Base-by-base conservation (phyloP, 2,797 vertebrate species). In the Erethizon dorsatum region DNA sequence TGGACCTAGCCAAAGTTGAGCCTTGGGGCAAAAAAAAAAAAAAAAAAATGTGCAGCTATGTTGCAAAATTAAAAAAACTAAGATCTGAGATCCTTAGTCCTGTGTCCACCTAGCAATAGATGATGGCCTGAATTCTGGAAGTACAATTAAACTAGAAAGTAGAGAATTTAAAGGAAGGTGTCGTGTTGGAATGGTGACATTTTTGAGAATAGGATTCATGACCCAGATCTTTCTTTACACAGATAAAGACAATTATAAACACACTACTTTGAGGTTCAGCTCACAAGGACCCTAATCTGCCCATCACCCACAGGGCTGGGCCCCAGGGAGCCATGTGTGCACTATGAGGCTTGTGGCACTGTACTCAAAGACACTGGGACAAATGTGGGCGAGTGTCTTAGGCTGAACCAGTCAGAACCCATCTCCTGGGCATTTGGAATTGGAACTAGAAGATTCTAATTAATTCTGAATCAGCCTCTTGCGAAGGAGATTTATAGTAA, bases 391-490 rank as follows among this genome's bases (percentile, higher is more conserved):
- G 73, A 22, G 2, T 80, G 41, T 85, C 80, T 91, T 77, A 56
- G 17, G 10, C 28, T 93, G 50, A 96, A 41, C 50, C 22, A 50
- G 77, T 84, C 31, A 86, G 56, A 83, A 79, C 37, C 18, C 37
- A 50, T 47, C 52, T 91, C 79, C 78, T 80, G 31, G n/a, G 15
- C 93, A 0, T 83, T 63, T 95, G 45, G 20, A 91, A 65, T 57
- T 61, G 56, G 45, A 12, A 91, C 63, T 54, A 82, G 80, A 93
- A 89, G 77, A 82, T 59, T 91, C 80, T 87, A 75, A 77, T 61
- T 91, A 71, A 73, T 85, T 90, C 79, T 94, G 59, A 87, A 41
- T 91, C 78, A 69, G 50, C 61, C 52, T 94, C 87, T 94, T 87
- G 71, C 20, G 75, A 87, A 63, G 71, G 86, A 24, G 65, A 56